phyloP scores from a whole-genome alignment of 2,797 vertebrate species.

The Enteromius viviparus region DNA sequence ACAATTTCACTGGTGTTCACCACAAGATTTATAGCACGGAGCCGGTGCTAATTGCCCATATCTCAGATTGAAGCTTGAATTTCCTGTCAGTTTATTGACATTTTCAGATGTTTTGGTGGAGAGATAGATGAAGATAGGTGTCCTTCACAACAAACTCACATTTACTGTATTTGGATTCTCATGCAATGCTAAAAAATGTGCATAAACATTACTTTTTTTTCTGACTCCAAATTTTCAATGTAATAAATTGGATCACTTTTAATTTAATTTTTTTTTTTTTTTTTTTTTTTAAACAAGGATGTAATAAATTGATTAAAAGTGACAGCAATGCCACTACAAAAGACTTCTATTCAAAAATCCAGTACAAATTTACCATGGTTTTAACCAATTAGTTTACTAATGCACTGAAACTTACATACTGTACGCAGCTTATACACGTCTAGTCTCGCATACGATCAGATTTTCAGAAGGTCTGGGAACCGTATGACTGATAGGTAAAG shows the following conservation, averaged over 20 bases:
- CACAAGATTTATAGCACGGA: slow-evolving; percentile 67
- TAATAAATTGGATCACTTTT: too few relatives aligned
- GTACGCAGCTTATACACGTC: too few relatives aligned
- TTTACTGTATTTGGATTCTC: not conserved
- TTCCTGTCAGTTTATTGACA: slow-evolving; percentile 48
- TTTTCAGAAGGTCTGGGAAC: not conserved
- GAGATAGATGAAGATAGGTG: slow-evolving; percentile 17
- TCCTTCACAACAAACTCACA: not conserved
- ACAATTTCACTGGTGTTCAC: slow-evolving; percentile 62
- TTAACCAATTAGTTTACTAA: not conserved
- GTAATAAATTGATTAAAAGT: not conserved
- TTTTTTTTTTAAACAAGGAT: not conserved
- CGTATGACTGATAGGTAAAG: not conserved
- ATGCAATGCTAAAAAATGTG: not conserved
- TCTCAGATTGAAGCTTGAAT: slow-evolving; percentile 52
- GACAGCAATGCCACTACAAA: not conserved
- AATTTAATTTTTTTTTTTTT: too few relatives aligned
- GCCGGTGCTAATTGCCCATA: slow-evolving; percentile 65
- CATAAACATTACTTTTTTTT: too few relatives aligned
- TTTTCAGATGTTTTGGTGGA: slow-evolving; percentile 30
- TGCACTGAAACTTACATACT: not conserved
- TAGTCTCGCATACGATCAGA: not conserved
- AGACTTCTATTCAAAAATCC: not conserved
- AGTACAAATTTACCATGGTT: not conserved
- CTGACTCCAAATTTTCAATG: too few relatives aligned